Evolutionary conservation across 1,140 invertebrate genomes (phyloP), one percentile per base, ranked within the genome.

Genomic region (Homalodisca vitripennis): DNA sequence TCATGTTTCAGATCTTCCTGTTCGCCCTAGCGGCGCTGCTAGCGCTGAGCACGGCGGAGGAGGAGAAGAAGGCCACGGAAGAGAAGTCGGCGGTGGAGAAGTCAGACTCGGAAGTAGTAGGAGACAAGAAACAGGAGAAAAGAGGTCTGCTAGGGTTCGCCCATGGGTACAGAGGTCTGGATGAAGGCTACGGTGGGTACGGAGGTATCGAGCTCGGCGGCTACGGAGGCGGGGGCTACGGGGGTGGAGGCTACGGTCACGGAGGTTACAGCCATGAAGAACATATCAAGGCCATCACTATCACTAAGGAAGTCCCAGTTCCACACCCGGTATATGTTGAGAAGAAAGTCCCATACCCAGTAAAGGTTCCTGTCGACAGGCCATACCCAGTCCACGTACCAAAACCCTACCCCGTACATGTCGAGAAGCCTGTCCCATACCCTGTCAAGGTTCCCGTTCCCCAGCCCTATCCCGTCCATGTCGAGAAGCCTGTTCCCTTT

Each of bases 371-470:
- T 1, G 75, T 76, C 62, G 75, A 77, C 68, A 72, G 73, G 47
- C 90, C 90, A 14, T 62, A 62, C 57, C 57, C 57, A 6, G 57
- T 62, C 57, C 20, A 24, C 20, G 57, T 62, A 20, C 22, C 20
- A 3, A 62, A 62, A 20, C 57, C 57, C 24, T 92, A 92, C 82
- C 90, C 90, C 66, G 89, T 92, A 24, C 75, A 76, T 55, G 71
- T 78, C 0, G 82, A 88, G 70, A 81, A 86, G 85, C 85, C 85
- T 72, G 82, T 90, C 2, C 88, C 84, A 14, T 81, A 82, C 47
- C 88, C 88, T 20, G 88, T 90, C 1, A 86, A 89, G 77, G 88
- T 90, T 17, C 88, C 86, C 22, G 86, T 91, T n/a, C 85, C 87
- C 1, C 83, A 85, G 47, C 89, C 88, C 0, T 90, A 90, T 77